phyloP scores from a whole-genome alignment of 2,888 invertebrate species.

The Nematopogon swammerdamellus region DNA sequence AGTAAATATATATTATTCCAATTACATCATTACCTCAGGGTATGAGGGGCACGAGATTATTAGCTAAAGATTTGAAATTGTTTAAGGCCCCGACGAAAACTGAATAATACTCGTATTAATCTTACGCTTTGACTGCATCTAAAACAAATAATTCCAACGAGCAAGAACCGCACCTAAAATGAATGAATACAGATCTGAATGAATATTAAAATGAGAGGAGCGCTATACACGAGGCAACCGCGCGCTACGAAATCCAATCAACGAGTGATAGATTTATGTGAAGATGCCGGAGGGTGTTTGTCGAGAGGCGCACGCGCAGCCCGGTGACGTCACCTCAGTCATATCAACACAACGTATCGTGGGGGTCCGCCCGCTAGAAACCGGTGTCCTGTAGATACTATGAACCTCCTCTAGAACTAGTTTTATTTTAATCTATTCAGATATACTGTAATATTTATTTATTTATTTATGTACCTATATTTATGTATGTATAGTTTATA shows the following conservation, averaged over 20 bases:
- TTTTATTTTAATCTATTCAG: no score
- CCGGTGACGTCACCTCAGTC: neutral
- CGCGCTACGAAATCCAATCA: neutral
- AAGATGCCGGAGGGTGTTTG: neutral
- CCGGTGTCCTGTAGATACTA: no score
- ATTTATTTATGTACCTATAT: no score
- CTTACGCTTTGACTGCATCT: conserved; percentile 30
- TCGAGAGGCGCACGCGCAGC: neutral
- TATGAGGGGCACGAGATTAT: no score
- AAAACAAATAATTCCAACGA: conserved; percentile 29
- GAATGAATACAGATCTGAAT: neutral
- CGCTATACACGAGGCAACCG: neutral
- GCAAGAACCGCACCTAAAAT: neutral
- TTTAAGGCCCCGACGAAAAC: neutral
- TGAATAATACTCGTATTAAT: conserved; percentile 35
- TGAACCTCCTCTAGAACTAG: no score
- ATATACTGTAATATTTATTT: no score
- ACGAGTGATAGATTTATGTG: neutral
- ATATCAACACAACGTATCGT: no score
- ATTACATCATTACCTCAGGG: no score
- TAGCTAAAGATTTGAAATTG: neutral
- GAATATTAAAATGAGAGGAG: neutral
- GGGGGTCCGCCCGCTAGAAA: no score
- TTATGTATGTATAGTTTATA: no score
- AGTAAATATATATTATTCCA: no score